Conservation (phyloP, 2,888 invertebrate genomes). For the Phalangium opilio region DNA sequence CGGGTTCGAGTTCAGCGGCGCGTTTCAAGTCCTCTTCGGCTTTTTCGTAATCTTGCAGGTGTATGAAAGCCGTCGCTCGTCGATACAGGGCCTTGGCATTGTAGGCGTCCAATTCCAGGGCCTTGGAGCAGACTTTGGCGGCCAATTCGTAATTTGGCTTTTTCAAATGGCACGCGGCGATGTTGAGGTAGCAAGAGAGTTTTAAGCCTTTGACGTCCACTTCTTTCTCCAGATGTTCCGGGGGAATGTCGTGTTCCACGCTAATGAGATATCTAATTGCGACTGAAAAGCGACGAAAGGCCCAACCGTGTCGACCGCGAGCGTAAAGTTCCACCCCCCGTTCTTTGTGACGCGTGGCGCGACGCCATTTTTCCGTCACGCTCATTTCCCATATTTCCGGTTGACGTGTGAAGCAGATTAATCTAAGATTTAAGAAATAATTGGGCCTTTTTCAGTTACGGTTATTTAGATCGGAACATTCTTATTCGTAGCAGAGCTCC, state of each 20-base stretch:
- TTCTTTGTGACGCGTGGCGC: slow-evolving; percentile 17
- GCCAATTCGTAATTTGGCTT: slow-evolving; percentile 49
- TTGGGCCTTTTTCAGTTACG: too few species aligned
- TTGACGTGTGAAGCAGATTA: slow-evolving; percentile 12
- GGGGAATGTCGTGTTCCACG: slow-evolving; percentile 16
- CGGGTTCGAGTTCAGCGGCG: slow-evolving; percentile 48
- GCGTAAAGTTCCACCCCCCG: slow-evolving; percentile 15
- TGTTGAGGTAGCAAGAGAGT: slow-evolving; percentile 50
- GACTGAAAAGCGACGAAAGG: slow-evolving; percentile 15
- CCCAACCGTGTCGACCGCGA: slow-evolving; percentile 12
- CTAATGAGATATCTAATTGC: slow-evolving; percentile 19
- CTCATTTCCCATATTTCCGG: slow-evolving; percentile 20
- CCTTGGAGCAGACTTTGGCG: slow-evolving; percentile 42
- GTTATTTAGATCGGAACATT: too few species aligned
- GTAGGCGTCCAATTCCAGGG: slow-evolving; percentile 31
- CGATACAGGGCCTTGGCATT: slow-evolving; percentile 40
- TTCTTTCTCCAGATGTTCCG: slow-evolving; percentile 13
- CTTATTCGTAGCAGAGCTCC: too few species aligned
- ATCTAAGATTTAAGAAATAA: too few species aligned
- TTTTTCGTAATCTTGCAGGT: slow-evolving; percentile 26
- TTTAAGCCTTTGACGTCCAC: slow-evolving; percentile 17
- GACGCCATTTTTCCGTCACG: slow-evolving; percentile 17
- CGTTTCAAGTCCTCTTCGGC: slow-evolving; percentile 42
- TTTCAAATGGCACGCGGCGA: slow-evolving; percentile 63
- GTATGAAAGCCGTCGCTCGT: slow-evolving; percentile 35